A percentile compares a stretch with the other conserved stretches of the same genome.
Evolutionary conservation across 2,113 vertebrate genomes (phyloP).

Genomic region (Sorex fumeus): DNA sequence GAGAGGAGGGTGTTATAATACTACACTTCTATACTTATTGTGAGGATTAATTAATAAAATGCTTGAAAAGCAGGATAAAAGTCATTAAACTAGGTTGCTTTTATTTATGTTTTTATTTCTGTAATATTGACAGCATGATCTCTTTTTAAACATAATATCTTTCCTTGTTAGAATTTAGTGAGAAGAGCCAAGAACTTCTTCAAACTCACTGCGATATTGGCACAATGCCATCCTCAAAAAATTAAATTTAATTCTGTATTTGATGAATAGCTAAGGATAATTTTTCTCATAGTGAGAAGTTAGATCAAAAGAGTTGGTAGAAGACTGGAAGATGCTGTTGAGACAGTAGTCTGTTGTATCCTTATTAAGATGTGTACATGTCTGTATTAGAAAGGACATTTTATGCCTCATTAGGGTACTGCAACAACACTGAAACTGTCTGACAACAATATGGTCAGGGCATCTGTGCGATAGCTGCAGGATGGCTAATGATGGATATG

Average conservation of each 20-base stretch:
- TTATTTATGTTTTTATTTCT: background rate
- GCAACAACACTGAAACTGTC: background rate
- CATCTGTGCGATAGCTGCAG: background rate
- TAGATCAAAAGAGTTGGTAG: background rate
- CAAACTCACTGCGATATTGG: background rate
- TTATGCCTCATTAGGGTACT: constrained; percentile 48
- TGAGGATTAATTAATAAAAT: constrained; percentile 43
- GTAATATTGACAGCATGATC: background rate
- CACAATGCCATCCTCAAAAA: background rate
- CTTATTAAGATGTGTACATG: constrained; percentile 11
- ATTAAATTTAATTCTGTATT: constrained; percentile 46
- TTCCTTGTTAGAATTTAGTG: constrained; percentile 41
- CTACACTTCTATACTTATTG: background rate
- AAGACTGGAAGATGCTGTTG: background rate
- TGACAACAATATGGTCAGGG: background rate
- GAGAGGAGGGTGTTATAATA: too few species aligned
- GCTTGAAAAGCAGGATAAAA: background rate
- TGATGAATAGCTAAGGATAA: background rate
- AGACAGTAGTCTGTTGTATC: constrained; percentile 17
- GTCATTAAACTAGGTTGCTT: background rate
- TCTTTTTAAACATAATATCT: background rate
- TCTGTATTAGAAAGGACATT: constrained; percentile 46
- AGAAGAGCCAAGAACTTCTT: constrained; percentile 9
- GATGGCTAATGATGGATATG: background rate
- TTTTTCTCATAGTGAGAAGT: constrained; percentile 15